These are phyloP conservation scores for Watsonalla cultraria DNA, from an alignment of 2,888 invertebrate species.

Conservation along the genomic window DNA sequence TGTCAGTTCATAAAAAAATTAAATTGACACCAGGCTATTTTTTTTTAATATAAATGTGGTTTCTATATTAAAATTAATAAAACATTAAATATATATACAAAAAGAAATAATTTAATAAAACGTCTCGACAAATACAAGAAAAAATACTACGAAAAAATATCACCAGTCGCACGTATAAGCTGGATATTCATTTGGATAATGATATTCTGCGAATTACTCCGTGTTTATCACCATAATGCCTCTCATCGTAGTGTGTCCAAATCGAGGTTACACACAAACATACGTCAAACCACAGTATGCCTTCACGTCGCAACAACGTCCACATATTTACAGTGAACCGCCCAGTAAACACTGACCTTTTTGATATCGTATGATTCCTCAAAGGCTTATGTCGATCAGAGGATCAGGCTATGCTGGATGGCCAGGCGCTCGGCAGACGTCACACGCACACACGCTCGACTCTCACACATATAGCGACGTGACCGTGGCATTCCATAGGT, in stretches of 20 bases:
- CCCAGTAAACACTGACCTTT: conserved; percentile 42
- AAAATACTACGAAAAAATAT: conserved; percentile 25
- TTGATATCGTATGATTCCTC: conserved; percentile 48
- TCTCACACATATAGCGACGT: conserved; percentile 46
- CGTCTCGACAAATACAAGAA: conserved; percentile 7
- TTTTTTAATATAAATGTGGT: no score
- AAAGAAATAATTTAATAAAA: background rate
- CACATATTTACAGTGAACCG: conserved; percentile 54
- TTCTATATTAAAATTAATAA: background rate
- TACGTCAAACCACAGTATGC: conserved; percentile 49
- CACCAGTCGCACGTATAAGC: conserved; percentile 41
- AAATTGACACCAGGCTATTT: no score
- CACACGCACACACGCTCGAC: conserved; percentile 58
- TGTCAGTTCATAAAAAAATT: no score
- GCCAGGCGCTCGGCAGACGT: conserved; percentile 70
- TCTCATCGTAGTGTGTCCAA: conserved; percentile 65
- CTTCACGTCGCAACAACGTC: conserved; percentile 74
- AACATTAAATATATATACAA: no score
- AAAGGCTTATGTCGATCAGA: conserved; percentile 40
- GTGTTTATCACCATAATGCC: conserved; percentile 71
- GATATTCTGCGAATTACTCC: conserved; percentile 74
- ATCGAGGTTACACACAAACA: conserved; percentile 74
- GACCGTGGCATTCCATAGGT: conserved; percentile 76
- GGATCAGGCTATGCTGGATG: conserved; percentile 41
- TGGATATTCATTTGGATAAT: conserved; percentile 72